Base-by-base conservation (phyloP, 2,797 vertebrate genomes). In the Manis javanica region DNA sequence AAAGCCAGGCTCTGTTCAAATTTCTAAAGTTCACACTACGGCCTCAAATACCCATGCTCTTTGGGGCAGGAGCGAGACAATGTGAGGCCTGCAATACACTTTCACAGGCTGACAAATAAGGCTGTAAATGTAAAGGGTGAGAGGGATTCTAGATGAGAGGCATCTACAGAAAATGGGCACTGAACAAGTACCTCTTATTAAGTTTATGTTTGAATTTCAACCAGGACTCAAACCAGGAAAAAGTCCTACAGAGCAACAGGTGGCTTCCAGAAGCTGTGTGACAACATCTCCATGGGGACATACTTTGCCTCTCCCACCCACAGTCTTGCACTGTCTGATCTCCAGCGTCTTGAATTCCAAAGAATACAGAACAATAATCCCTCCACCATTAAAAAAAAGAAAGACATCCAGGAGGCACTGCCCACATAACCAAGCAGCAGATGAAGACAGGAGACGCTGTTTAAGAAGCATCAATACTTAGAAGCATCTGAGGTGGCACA, bases 381-480 rank as follows among this genome's bases (percentile, higher is more conserved):
- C 19, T 7, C 31, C 26, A 42, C 42, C 26, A 7, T 79, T 72
- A 49, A 81, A 42, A 46, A 46, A 46, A 46, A 46, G 11, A 46
- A 46, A 82, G 46, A 64, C 18, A 78, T 59, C n/a, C 34, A 89
- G 29, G 61, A 92, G 77, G n/a, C n/a, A 69, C 64, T 71, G 95
- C 77, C 81, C 72, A 93, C 42, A 55, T 51, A 87, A 63, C 24
- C 66, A 61, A 91, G 46, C 18, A 88, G 68, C 57, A 51, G 31
- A 72, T 93, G n/a, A n/a, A 81, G 57, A 87, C 59, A 75, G 66
- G 87, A 84, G 90, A 64, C 34, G 92, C 92, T 90, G 37, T 92
- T 95, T 91, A 46, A 86, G 57, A 96, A 94, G 64, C 82, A 95
- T n/a, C 64, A 57, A 75, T 84, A 96, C 87, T 69, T 84, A 72